Base-by-base conservation (phyloP, 1,140 invertebrate genomes). In the Temnothorax longispinosus region DNA sequence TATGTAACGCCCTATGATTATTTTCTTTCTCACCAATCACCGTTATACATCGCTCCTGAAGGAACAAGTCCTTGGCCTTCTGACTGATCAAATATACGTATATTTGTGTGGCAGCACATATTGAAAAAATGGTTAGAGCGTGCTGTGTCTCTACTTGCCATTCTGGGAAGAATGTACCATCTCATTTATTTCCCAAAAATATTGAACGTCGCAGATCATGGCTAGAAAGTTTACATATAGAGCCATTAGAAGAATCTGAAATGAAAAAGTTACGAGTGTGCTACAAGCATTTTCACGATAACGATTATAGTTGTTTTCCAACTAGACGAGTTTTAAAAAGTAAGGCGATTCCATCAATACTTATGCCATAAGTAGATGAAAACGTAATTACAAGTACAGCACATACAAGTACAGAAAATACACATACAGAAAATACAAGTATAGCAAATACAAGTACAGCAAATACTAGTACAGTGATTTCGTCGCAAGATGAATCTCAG, bases 281-380 rank as follows among this genome's bases (percentile, higher is more conserved):
- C 69, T 18, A 38, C 15, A 72, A 72, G n/a, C 47, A 72, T 72
- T 52, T 72, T 72, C 3, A 7, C 8, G 15, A 72, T 10, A 32
- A 52, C 18, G 15, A 54, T 72, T 72, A 52, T 10, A 72, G 47
- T 35, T 72, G 47, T 52, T 52, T 27, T 35, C 27, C 27, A 18
- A 54, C 13, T 35, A 52, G 38, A 69, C 47, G 69, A n/a, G 7
- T 72, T 54, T 54, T 72, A 72, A 52, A 52, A 52, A 72, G 47
- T 18, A 54, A 7, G 54, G 69, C 69, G 1, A 52, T 72, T 52
- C 50, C 69, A 8, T 52, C 11, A 32, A 35, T 50, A 50, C 6
- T 72, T 10, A 47, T 67, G 8, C n/a, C 11, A 52, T 52, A 21
- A 32, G 13, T 11, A 21, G 27, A 72, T 8, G 1, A 69, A 69